Conservation (phyloP, 2,797 vertebrate genomes). For the Malurus splendens region DNA sequence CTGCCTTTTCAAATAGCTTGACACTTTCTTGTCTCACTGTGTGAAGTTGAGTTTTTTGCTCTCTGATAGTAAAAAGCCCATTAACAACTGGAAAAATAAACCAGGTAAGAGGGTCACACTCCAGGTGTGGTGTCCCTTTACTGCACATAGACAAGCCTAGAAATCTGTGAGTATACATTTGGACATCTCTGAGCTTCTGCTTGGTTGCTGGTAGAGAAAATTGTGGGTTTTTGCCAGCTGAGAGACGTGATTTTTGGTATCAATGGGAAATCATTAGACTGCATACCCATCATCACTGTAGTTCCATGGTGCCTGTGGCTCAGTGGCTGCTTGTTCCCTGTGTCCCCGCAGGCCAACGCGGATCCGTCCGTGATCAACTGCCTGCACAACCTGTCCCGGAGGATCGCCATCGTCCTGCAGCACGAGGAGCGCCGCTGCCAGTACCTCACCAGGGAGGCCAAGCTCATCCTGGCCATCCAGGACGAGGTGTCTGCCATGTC, state of each 20-base stretch:
- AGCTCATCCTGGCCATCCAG: constrained; percentile 92
- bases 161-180: not conserved
- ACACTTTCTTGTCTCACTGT: not conserved
- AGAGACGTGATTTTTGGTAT: not conserved
- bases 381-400: constrained; percentile 91
- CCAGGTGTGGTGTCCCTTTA: not conserved
- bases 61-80: not conserved
- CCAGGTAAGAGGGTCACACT: fast-evolving
- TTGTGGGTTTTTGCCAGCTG: not conserved
- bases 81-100: not conserved
- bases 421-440: constrained; percentile 96
- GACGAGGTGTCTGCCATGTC: constrained; percentile 90
- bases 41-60: not conserved
- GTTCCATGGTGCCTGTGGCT: not conserved
- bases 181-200: not conserved
- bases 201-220: not conserved
- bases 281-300: fast-evolving
- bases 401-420: constrained; percentile 92
- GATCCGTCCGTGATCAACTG: constrained; percentile 93
- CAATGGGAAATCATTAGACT: not conserved
- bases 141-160: not conserved
- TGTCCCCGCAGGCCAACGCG: constrained; percentile 80
- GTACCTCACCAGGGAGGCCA: constrained; percentile 95
- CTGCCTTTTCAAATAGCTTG: not conserved
- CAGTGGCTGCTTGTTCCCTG: not conserved